phyloP scores from a whole-genome alignment of 2,797 vertebrate species.

The Aselliscus stoliczkanus region DNA sequence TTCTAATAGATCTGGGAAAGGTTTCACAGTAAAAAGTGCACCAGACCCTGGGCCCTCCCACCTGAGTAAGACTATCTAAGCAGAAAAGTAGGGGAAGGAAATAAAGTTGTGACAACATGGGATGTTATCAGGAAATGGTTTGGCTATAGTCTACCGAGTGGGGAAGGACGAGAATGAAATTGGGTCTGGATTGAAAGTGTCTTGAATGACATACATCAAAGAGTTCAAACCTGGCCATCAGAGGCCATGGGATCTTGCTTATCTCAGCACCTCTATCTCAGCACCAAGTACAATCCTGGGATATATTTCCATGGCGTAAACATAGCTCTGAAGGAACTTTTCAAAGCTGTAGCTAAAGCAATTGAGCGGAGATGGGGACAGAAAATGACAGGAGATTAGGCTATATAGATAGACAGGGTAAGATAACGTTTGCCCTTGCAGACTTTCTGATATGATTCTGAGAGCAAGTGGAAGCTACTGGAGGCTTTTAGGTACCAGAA shows the following conservation, averaged over 20 bases:
- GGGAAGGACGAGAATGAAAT: background rate
- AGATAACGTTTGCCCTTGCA: background rate
- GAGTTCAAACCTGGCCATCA: background rate
- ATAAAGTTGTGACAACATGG: too few species aligned
- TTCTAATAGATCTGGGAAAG: background rate
- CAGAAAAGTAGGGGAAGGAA: background rate
- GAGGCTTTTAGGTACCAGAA: background rate
- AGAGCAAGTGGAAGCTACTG: background rate
- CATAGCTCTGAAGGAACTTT: background rate
- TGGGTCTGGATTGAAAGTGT: background rate
- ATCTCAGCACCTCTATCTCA: too few species aligned
- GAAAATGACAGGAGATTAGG: background rate
- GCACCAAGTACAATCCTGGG: background rate
- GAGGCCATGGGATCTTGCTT: background rate
- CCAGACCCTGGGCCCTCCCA: background rate
- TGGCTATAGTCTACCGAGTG: too few species aligned
- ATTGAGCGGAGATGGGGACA: background rate
- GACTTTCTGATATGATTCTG: background rate
- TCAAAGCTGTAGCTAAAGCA: background rate
- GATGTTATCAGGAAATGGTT: background rate
- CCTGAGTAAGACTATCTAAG: background rate
- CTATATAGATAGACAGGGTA: fast-evolving
- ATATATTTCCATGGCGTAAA: fast-evolving
- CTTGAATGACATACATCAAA: background rate
- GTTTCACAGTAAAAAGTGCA: background rate